phyloP scores from a whole-genome alignment of 2,113 vertebrate species.

The Syngnathoides biaculeatus region DNA sequence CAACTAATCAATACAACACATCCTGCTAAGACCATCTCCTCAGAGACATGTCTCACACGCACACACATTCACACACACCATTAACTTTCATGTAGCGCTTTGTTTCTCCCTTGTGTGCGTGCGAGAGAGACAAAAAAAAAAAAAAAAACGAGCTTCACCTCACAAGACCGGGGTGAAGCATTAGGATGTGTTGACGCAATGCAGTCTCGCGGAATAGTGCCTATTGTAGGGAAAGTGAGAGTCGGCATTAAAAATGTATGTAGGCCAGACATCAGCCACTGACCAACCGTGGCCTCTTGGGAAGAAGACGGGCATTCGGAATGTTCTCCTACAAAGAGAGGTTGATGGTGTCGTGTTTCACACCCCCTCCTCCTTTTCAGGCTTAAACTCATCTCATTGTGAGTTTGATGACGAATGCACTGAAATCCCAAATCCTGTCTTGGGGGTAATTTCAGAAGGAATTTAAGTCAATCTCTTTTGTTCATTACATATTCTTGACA shows the following conservation, averaged over 20 bases:
- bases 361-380: constrained; percentile 27
- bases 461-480: constrained; percentile 33
- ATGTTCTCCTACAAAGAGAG: constrained; percentile 19
- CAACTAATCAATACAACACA: constrained; percentile 72
- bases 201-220: constrained; percentile 67
- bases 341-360: constrained; percentile 2
- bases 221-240: constrained; percentile 70
- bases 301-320: constrained; percentile 30
- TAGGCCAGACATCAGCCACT: constrained; percentile 47
- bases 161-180: constrained; percentile 14
- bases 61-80: constrained; percentile 23
- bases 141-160: constrained; percentile 15
- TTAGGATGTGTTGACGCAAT: constrained; percentile 66
- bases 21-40: constrained; percentile 58
- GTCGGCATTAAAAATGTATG: constrained; percentile 67
- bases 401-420: constrained; percentile 45
- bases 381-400: constrained; percentile 40
- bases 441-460: constrained; percentile 32
- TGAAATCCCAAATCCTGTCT: constrained; percentile 44
- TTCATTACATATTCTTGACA: constrained; percentile 13
- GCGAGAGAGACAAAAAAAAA: constrained; percentile 9
- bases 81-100: constrained; percentile 34
- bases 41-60: constrained; percentile 23
- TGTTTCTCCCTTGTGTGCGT: constrained; percentile 33
- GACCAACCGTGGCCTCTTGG: constrained; percentile 44